phyloP scores from a whole-genome alignment of 2,113 vertebrate genomes.

The Caracal caracal region DNA sequence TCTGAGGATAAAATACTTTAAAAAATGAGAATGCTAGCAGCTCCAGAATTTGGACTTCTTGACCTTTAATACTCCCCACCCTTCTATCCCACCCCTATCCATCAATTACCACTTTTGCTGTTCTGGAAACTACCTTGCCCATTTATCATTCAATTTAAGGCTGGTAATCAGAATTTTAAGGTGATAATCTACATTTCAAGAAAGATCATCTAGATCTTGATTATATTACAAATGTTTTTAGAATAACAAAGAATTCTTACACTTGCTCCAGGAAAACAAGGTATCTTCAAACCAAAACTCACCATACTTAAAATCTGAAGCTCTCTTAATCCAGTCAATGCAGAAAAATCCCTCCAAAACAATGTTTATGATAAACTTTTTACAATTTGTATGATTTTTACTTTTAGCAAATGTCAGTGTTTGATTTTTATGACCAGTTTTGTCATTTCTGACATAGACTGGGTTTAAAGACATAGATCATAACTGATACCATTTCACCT shows the following conservation, averaged over 20 bases:
- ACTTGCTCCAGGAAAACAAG: not conserved
- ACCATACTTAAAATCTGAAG: not conserved
- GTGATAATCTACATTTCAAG: not conserved
- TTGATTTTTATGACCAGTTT: not conserved
- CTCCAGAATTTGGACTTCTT: not conserved
- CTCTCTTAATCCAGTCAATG: not conserved
- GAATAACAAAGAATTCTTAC: not conserved
- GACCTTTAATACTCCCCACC: not conserved
- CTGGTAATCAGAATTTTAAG: conserved; percentile 22
- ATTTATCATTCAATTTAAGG: not conserved
- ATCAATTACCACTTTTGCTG: not conserved
- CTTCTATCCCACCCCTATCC: not conserved
- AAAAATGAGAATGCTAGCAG: not conserved
- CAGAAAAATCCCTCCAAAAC: not conserved
- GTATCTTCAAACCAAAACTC: not conserved
- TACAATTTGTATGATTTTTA: not conserved
- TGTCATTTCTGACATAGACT: not conserved
- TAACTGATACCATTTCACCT: not conserved
- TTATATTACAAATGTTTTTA: not conserved
- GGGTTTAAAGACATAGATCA: not conserved
- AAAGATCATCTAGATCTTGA: not conserved
- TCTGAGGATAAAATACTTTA: not conserved
- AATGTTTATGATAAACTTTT: not conserved
- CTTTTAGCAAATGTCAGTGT: not conserved
- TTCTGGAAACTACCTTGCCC: not conserved